Evolutionary conservation across 2,888 invertebrate genomes (phyloP).

Genomic region (Ochropacha duplaris): DNA sequence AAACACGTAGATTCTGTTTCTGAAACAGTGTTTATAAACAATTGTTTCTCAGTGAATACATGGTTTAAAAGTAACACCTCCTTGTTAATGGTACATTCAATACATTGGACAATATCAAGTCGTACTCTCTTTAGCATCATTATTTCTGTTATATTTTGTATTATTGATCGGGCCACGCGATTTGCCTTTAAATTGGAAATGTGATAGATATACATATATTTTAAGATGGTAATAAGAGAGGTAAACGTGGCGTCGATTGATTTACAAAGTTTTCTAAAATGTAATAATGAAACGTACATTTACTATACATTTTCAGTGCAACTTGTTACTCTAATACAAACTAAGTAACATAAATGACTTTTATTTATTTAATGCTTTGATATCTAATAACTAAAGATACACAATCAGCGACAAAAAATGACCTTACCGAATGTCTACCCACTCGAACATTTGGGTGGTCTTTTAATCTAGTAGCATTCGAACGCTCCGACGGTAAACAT

Average conservation of each 20-base stretch:
- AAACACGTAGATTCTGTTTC: too few species aligned
- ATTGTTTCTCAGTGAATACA: background rate
- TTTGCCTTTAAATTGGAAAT: slow-evolving; percentile 18
- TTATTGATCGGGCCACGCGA: background rate
- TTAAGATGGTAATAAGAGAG: background rate
- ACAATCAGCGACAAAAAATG: too few species aligned
- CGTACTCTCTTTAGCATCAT: background rate
- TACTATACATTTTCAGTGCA: slow-evolving; percentile 24
- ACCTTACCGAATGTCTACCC: too few species aligned
- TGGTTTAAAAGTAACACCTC: background rate
- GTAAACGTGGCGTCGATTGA: background rate
- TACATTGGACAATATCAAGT: background rate
- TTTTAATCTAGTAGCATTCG: too few species aligned
- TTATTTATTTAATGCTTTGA: too few species aligned
- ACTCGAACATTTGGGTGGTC: too few species aligned
- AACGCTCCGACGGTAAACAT: too few species aligned
- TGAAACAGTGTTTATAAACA: too few species aligned
- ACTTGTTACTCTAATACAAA: slow-evolving; percentile 30
- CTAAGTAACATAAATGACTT: slow-evolving; percentile 18
- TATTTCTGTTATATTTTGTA: background rate
- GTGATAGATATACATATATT: slow-evolving; percentile 21
- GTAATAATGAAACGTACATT: background rate
- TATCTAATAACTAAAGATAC: too few species aligned
- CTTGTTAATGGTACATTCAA: background rate
- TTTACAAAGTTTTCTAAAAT: background rate